Base-by-base conservation (phyloP, 1,140 invertebrate species). In the Drosophila mojavensis region DNA sequence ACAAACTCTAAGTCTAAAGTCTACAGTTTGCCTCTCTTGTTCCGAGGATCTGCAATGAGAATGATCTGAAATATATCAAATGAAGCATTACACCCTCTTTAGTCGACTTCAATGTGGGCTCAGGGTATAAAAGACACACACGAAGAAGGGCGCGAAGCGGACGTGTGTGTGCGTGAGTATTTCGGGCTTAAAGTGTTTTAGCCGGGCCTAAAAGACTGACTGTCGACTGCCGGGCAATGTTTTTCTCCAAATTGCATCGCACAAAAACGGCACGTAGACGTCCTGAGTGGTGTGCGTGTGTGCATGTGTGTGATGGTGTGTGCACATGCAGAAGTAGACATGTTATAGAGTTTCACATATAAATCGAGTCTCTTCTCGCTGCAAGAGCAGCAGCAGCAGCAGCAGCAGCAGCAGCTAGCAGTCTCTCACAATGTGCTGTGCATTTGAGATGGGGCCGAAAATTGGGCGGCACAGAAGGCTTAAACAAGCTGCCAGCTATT, bases 401-500 rank as follows among this genome's bases (percentile, higher is more conserved):
- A 62, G 65, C 51, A 10, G 41, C 41, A 13, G 7, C 20, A 58
- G 20, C 36, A 58, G 50, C 55, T 26, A 53, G 7, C 26, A 62
- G 65, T 56, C 11, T 51, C 55, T 39, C 36, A 48, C 62, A 66
- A 48, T 75, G 59, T 72, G 45, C 51, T 58, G 63, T 41, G 74
- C 68, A 65, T 82, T 72, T 79, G 59, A 67, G 70, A 61, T 54
- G 45, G 20, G 15, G 30, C 41, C 24, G 58, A 4, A 33, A 63
- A 45, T 63, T 55, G 56, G 36, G 61, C 61, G 60, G 30, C 45
- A 20, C 47, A 36, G 55, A 65, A 61, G 56, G 67, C 77, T 88
- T 80, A 84, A 78, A 73, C 80, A 88, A 88, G 79, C 83, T 86
- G 68, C 72, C 63, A 74, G 73, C 84, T 86, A 86, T 86, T 86